phyloP scores from a whole-genome alignment of 2,797 vertebrate genomes.

The Malacoctenus gilli region DNA sequence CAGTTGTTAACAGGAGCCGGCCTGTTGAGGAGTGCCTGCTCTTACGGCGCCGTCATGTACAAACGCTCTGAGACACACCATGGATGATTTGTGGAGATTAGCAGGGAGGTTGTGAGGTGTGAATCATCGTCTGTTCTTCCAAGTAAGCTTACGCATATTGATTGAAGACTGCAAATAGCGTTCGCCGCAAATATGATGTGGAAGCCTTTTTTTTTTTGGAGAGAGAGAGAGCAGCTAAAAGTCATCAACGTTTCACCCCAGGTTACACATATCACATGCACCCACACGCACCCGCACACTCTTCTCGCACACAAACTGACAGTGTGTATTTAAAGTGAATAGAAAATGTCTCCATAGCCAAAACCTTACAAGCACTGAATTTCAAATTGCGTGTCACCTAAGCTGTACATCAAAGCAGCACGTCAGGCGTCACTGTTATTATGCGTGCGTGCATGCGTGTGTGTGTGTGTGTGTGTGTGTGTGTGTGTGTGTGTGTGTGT shows the following conservation, averaged over 20 bases:
- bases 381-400: constrained; percentile 68
- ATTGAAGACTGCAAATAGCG: constrained; percentile 61
- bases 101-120: constrained; percentile 50
- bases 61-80: constrained; percentile 52
- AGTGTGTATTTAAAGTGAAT: constrained; percentile 53
- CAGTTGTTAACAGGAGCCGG: constrained; percentile 54
- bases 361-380: constrained; percentile 60
- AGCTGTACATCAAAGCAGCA: constrained; percentile 68
- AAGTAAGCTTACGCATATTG: constrained; percentile 59
- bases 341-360: constrained; percentile 59
- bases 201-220: constrained; percentile 53
- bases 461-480: constrained; percentile 38
- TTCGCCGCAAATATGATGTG: constrained; percentile 45
- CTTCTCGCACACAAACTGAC: constrained; percentile 34
- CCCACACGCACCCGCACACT: constrained; percentile 18
- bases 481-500: constrained; percentile 44
- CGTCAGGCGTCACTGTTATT: constrained; percentile 45
- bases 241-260: constrained; percentile 57
- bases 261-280: constrained; percentile 34
- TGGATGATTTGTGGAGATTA: constrained; percentile 73
- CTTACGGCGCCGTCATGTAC: constrained; percentile 64
- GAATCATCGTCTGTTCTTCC: constrained; percentile 60
- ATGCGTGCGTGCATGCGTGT: constrained; percentile 35
- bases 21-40: constrained; percentile 48
- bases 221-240: constrained; percentile 54